A percentile compares a stretch with the other conserved stretches of the same genome.
Conservation (phyloP, 2,113 vertebrate species). For the Drymodes brunneopygia region DNA sequence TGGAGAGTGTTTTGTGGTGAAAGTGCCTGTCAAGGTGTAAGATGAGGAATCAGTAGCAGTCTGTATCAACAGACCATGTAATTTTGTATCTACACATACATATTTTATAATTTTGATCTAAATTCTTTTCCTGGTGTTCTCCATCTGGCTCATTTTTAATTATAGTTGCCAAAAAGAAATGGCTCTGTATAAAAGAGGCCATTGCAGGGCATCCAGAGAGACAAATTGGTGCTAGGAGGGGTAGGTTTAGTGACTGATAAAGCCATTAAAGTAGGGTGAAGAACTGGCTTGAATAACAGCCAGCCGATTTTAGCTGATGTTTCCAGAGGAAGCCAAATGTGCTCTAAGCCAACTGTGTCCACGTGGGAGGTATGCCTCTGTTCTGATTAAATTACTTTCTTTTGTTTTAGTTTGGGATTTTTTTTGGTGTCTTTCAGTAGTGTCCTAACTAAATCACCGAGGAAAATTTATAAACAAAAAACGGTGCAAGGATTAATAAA, state of each 20-base stretch:
- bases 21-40: background rate
- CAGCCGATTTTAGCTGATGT: background rate
- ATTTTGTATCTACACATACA: background rate
- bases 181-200: background rate
- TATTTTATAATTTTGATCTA: background rate
- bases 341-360: background rate
- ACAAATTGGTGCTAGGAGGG: background rate
- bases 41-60: background rate
- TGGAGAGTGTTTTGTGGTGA: background rate
- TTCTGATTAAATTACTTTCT: background rate
- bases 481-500: background rate
- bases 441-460: background rate
- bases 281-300: background rate
- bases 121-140: background rate
- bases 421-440: background rate
- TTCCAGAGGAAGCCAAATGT: background rate
- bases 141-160: background rate
- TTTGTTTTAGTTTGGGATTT: background rate
- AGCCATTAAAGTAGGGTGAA: background rate
- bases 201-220: background rate
- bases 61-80: background rate
- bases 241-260: background rate
- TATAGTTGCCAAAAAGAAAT: background rate
- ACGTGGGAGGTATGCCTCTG: background rate
- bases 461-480: background rate